phyloP scores from a whole-genome alignment of 2,888 invertebrate species.

The Phyllotreta striolata region DNA sequence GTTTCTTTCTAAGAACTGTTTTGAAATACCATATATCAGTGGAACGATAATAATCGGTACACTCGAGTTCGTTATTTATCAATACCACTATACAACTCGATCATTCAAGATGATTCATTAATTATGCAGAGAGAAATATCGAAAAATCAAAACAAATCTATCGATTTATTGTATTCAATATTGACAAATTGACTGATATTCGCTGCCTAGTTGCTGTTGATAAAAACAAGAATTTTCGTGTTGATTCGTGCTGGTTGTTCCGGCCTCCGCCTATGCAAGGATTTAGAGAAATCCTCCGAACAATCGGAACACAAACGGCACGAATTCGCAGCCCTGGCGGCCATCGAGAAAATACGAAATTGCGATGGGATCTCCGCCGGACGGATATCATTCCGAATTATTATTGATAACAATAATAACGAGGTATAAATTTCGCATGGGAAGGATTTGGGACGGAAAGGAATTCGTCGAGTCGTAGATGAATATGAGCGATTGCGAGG shows the following conservation, averaged over 20 bases:
- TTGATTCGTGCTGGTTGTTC: too few species aligned
- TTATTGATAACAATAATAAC: conserved; percentile 26
- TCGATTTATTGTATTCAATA: too few species aligned
- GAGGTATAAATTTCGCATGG: conserved; percentile 19
- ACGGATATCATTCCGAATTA: conserved; percentile 28
- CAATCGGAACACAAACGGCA: conserved; percentile 44
- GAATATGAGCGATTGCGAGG: background rate
- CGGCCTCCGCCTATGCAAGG: conserved; percentile 10
- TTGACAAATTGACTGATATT: too few species aligned
- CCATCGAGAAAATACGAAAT: conserved; percentile 41
- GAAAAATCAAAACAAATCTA: too few species aligned
- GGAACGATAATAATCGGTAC: conserved; percentile 23
- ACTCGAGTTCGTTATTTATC: conserved; percentile 21
- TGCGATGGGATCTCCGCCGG: conserved; percentile 35
- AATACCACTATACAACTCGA: conserved; percentile 1
- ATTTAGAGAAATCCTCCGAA: conserved; percentile 48
- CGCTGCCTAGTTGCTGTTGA: too few species aligned
- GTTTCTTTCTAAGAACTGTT: conserved; percentile 29
- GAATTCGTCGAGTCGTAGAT: conserved; percentile 1
- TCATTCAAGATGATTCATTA: too few species aligned
- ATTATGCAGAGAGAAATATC: too few species aligned
- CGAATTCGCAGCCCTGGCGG: conserved; percentile 40
- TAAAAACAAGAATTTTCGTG: too few species aligned
- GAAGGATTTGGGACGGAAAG: conserved; percentile 11
- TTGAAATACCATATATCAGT: conserved; percentile 30